Evolutionary conservation across 2,797 vertebrate genomes (phyloP).

Genomic region (Vireo griseus): DNA sequence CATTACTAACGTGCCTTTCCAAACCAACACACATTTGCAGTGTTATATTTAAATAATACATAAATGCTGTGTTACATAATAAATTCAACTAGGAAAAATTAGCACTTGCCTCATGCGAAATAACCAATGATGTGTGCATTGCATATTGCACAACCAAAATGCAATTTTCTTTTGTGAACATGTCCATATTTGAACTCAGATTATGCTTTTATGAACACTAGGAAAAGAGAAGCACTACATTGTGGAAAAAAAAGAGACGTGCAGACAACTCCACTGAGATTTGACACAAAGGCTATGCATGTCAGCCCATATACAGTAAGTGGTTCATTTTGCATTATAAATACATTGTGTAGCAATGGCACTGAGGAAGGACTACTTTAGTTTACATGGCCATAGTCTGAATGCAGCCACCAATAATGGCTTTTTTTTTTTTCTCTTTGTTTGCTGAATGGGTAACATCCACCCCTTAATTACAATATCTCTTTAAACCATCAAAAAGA

Average conservation of each 20-base stretch:
- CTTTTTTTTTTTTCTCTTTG: background rate
- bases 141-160: background rate
- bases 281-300: background rate
- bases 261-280: background rate
- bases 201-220: background rate
- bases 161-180: background rate
- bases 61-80: background rate
- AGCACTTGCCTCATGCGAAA: background rate
- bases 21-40: background rate
- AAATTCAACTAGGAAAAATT: background rate
- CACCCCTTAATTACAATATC: background rate
- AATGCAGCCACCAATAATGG: background rate
- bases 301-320: background rate
- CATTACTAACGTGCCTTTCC: constrained; percentile 38
- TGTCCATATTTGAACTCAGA: background rate
- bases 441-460: background rate
- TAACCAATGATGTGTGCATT: background rate
- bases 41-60: background rate
- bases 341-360: background rate
- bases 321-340: background rate
- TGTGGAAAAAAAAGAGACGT: background rate
- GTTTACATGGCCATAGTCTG: background rate
- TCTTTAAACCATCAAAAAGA: background rate
- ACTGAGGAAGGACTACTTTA: background rate
- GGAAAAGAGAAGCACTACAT: background rate